phyloP scores from a whole-genome alignment of 2,113 vertebrate species.

The Jaculus jaculus region DNA sequence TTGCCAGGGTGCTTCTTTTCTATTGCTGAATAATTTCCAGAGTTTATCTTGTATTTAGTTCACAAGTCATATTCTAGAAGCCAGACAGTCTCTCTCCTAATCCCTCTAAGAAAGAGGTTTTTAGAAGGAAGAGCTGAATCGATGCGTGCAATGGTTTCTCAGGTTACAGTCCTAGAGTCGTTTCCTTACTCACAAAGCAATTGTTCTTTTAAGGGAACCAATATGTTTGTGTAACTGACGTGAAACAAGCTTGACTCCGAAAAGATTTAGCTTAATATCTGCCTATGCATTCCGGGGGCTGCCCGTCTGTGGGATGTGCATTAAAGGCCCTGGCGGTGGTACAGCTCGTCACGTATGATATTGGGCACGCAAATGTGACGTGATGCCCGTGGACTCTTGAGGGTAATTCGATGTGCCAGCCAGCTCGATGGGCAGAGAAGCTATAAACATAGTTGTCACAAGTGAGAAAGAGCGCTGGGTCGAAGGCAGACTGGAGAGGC shows the following conservation, averaged over 20 bases:
- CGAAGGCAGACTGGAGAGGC: constrained; percentile 82
- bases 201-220: constrained; percentile 89
- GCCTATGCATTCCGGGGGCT: constrained; percentile 86
- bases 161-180: constrained; percentile 79
- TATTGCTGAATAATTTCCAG: constrained; percentile 49
- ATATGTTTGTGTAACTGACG: constrained; percentile 90
- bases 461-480: constrained; percentile 87
- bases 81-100: constrained; percentile 40
- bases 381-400: constrained; percentile 93
- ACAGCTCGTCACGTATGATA: constrained; percentile 90
- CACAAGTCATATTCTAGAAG: constrained; percentile 58
- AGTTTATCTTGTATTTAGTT: constrained; percentile 48
- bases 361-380: constrained; percentile 91
- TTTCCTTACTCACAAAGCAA: constrained; percentile 81
- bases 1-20: background rate
- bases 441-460: constrained; percentile 93
- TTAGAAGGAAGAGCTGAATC: constrained; percentile 73
- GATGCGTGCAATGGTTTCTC: constrained; percentile 76
- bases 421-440: constrained; percentile 90
- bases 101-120: constrained; percentile 66
- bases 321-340: constrained; percentile 85
- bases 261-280: constrained; percentile 91
- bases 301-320: constrained; percentile 84
- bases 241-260: constrained; percentile 90
- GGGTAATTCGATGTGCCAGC: constrained; percentile 93